Conservation (phyloP, 2,888 invertebrate genomes). For the Plagodis dolabraria region DNA sequence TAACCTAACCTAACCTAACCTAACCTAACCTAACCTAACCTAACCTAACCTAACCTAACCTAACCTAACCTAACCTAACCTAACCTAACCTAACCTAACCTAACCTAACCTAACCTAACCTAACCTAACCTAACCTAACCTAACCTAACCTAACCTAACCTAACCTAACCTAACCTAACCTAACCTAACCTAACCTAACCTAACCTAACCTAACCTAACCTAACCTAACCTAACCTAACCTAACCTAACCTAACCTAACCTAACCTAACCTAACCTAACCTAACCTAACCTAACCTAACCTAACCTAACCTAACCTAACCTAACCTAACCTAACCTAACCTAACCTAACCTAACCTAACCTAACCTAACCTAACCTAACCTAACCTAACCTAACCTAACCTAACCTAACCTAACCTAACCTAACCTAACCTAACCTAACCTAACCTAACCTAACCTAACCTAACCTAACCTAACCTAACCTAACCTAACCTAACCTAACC, state of each 20-base stretch:
- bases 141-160: slow-evolving; percentile 36
- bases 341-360: slow-evolving; percentile 38
- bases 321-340: slow-evolving; percentile 38
- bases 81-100: slow-evolving; percentile 35
- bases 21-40: slow-evolving; percentile 25
- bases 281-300: slow-evolving; percentile 38
- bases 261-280: slow-evolving; percentile 38
- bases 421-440: slow-evolving; percentile 30
- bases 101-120: slow-evolving; percentile 35
- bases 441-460: slow-evolving; percentile 22
- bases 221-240: slow-evolving; percentile 36
- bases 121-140: slow-evolving; percentile 36
- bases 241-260: slow-evolving; percentile 38
- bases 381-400: slow-evolving; percentile 32
- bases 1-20: slow-evolving; percentile 23
- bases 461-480: slow-evolving; percentile 36
- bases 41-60: slow-evolving; percentile 25
- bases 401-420: slow-evolving; percentile 39
- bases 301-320: slow-evolving; percentile 42
- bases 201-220: slow-evolving; percentile 37
- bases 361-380: slow-evolving; percentile 27
- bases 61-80: slow-evolving; percentile 28
- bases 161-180: slow-evolving; percentile 35
- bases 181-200: slow-evolving; percentile 36
- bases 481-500: slow-evolving; percentile 38